Percentiles rank a stretch among this genome's conserved stretches.
phyloP scores from a whole-genome alignment of 2,888 invertebrate genomes.

The Cistogaster globosa region DNA sequence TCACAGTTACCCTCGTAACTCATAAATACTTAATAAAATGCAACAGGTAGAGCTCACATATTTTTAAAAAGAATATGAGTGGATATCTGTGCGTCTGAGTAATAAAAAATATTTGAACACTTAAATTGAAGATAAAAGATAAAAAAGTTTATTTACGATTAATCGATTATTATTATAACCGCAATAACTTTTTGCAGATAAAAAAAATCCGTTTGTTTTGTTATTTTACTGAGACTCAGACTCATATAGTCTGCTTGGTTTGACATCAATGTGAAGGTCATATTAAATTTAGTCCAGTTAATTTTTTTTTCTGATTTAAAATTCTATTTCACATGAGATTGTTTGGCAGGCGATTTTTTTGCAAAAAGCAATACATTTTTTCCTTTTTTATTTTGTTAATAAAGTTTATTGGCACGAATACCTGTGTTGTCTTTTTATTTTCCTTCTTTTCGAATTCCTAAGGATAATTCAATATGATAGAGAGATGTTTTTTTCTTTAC shows the following conservation, averaged over 20 bases:
- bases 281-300: slow-evolving; percentile 7
- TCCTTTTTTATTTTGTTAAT: not conserved
- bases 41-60: slow-evolving; percentile 8
- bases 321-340: not conserved
- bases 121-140: slow-evolving; percentile 16
- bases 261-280: slow-evolving; percentile 29
- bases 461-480: not conserved
- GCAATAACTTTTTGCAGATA: not conserved
- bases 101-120: not conserved
- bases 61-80: not conserved
- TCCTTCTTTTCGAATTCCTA: not conserved
- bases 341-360: not conserved
- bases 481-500: not conserved
- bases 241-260: not conserved
- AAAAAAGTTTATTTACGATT: slow-evolving; percentile 28
- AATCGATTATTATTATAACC: slow-evolving; percentile 30
- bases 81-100: not conserved
- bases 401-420: slow-evolving; percentile 22
- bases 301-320: not conserved
- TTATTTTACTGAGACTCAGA: not conserved
- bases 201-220: not conserved
- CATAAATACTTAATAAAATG: slow-evolving; percentile 13
- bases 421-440: slow-evolving; percentile 6
- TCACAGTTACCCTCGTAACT: not conserved
- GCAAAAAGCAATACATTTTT: too few relatives aligned